Base-by-base conservation (phyloP, 2,888 invertebrate species). In the Encarsia formosa region DNA sequence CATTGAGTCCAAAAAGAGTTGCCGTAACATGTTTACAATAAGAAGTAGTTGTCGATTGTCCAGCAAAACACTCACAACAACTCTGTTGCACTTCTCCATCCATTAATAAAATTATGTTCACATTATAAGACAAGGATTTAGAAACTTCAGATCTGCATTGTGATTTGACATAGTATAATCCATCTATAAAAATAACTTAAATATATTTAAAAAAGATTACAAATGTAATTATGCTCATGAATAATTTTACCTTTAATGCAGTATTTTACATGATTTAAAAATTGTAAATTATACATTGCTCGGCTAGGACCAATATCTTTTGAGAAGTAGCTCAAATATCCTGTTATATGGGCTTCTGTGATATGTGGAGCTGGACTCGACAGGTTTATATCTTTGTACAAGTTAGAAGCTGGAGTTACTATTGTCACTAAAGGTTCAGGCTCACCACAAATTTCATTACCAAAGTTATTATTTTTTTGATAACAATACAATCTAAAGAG, bases 21-120 rank as follows among this genome's bases (percentile, higher is more conserved):
- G 35, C 18, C n/a, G 24, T 16, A 3, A 49, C 43, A 24, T 49
- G 49, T 29, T 49, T 49, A 35, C 34, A 49, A 35, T 49, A 23
- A 22, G 49, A n/a, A n/a, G n/a, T 42, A 19, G 16, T 32, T 20
- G n/a, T 16, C 5, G 23, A 16, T 19, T 35, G 20, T 11, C 49
- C 49, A 18, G 32, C 49, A 40, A 34, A 16, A 29, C 49, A 49
- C 19, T 49, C 49, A 16, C 49, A 49, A 19, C 20, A 34, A 4
- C 23, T 18, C 9, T 29, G 32, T 2, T 22, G 22, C 34, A 49
- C 34, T 35, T 35, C 35, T 11, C 35, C 49, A 15, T 35, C 32
- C 5, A 31, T 15, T 13, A 18, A 20, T 18, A 42, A 34, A 16
- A 16, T 23, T 15, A 49, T 16, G 29, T 49, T 23, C 6, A 35